Conservation (phyloP, 2,888 invertebrate genomes). For the Corythucha ciliata region DNA sequence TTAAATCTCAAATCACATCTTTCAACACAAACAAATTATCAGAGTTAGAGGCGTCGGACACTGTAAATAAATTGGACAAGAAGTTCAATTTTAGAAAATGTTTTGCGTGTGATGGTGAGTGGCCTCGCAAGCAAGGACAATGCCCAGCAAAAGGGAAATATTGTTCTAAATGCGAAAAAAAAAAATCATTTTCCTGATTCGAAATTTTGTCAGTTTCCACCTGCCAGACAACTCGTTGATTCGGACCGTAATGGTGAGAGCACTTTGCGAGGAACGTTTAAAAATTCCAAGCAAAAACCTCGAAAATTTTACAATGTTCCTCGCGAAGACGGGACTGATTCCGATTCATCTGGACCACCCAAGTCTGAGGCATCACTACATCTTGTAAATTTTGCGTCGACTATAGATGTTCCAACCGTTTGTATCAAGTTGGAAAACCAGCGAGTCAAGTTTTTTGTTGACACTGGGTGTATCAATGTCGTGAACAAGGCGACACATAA, state of each 20-base stretch:
- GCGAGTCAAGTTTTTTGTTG: not conserved
- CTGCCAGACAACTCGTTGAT: too few species aligned
- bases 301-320: not conserved
- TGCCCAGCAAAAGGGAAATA: slow-evolving; percentile 1
- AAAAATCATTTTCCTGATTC: not conserved
- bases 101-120: not conserved
- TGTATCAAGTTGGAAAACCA: not conserved
- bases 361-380: not conserved
- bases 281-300: not conserved
- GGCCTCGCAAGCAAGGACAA: not conserved
- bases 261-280: not conserved
- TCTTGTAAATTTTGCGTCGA: not conserved
- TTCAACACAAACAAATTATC: too few species aligned
- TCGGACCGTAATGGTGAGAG: not conserved
- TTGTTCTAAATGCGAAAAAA: not conserved
- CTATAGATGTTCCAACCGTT: not conserved
- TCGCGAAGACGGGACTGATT: not conserved
- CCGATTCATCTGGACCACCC: not conserved
- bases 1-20: too few species aligned
- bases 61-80: not conserved
- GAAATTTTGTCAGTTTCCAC: not conserved
- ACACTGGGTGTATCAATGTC: too few species aligned
- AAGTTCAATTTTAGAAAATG: not conserved
- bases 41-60: too few species aligned
- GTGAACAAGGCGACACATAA: not conserved